Evolutionary conservation across 2,888 invertebrate species (phyloP).

Genomic region (Agrochola macilenta): DNA sequence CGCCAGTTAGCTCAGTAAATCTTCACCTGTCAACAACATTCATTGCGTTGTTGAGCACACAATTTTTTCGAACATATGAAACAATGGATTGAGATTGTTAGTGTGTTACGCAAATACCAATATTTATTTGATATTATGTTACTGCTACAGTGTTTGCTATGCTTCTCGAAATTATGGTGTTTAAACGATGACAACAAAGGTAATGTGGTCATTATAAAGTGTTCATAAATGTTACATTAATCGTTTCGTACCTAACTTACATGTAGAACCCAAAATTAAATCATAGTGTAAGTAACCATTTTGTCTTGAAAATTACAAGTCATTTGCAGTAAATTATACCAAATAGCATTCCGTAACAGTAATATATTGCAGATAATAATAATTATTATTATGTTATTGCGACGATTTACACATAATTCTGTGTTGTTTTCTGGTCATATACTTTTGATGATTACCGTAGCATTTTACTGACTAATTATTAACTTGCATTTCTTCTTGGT

Average conservation of each 20-base stretch:
- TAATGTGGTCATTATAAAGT: not conserved
- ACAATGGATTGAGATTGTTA: not conserved
- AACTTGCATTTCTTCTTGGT: slow-evolving; percentile 57
- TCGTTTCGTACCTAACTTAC: not conserved
- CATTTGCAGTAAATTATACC: slow-evolving; percentile 40
- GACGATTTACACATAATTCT: slow-evolving; percentile 18
- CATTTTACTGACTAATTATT: slow-evolving; percentile 53
- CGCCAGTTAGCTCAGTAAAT: too few species aligned
- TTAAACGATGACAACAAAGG: not conserved
- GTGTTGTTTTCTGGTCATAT: slow-evolving; percentile 55
- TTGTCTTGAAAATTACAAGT: slow-evolving; percentile 10
- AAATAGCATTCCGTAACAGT: slow-evolving; percentile 23
- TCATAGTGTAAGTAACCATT: slow-evolving; percentile 5
- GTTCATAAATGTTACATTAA: not conserved
- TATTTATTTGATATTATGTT: too few species aligned
- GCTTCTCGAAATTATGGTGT: too few species aligned
- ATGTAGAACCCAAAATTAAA: slow-evolving; percentile 15
- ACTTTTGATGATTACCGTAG: slow-evolving; percentile 50
- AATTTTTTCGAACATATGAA: not conserved
- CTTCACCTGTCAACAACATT: not conserved
- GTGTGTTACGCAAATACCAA: not conserved
- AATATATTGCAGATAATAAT: slow-evolving; percentile 23
- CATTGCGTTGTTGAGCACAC: not conserved
- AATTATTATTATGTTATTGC: slow-evolving; percentile 16
- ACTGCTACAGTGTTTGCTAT: too few species aligned